A percentile compares a stretch with the other conserved stretches of the same genome.
Conservation (phyloP, 2,888 invertebrate species). For the Cataglyphis rosenhaueri region DNA sequence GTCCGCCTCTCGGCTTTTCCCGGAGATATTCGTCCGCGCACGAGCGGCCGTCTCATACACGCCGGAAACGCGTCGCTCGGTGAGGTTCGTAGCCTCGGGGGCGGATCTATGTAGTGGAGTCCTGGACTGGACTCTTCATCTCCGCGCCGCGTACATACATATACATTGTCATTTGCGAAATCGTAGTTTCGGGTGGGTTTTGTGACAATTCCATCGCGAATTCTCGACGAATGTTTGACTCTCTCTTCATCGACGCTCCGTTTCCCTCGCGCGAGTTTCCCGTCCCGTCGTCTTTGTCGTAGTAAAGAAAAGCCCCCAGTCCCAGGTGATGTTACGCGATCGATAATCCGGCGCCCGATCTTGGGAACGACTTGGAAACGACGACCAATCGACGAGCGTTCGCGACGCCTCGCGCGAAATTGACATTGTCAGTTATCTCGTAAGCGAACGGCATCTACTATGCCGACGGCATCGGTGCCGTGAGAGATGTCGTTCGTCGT, state of each 20-base stretch:
- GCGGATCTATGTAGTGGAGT: background rate
- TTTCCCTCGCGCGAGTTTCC: background rate
- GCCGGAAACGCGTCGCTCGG: conserved; percentile 32
- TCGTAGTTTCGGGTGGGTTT: background rate
- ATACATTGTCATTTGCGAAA: background rate
- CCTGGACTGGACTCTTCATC: background rate
- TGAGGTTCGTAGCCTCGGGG: conserved; percentile 16
- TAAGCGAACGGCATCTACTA: background rate
- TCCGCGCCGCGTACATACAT: background rate
- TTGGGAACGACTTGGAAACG: conserved; percentile 44
- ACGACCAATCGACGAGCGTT: conserved; percentile 25
- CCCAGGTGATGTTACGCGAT: conserved; percentile 64
- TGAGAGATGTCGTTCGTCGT: background rate
- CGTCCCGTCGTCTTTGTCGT: background rate
- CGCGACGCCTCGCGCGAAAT: background rate
- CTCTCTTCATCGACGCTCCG: background rate
- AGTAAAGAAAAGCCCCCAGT: background rate
- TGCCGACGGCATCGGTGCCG: conserved; percentile 8
- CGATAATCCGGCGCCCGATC: conserved; percentile 70
- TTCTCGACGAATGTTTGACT: background rate
- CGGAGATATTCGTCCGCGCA: conserved; percentile 40
- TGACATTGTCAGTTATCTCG: background rate
- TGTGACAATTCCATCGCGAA: background rate
- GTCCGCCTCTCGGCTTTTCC: conserved; percentile 38
- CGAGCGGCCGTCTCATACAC: conserved; percentile 2